Conservation (phyloP, 2,113 vertebrate genomes). For the Cnemophilus loriae region DNA sequence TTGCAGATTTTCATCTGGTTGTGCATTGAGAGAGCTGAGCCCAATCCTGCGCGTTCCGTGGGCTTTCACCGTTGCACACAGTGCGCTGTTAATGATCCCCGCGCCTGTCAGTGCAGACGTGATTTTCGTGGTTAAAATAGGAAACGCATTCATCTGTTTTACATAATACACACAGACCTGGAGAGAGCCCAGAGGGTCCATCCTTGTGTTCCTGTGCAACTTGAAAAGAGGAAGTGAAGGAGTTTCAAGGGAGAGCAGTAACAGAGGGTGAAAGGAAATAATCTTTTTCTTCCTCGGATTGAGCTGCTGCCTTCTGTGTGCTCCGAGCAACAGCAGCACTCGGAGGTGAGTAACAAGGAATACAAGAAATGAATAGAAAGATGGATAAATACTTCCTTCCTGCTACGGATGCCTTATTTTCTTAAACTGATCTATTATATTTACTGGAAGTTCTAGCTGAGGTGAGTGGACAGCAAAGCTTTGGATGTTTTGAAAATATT, state of each 20-base stretch:
- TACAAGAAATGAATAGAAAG: not conserved
- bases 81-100: not conserved
- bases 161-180: conserved; percentile 26
- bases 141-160: not conserved
- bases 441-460: not conserved
- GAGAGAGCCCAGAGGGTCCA: not conserved
- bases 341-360: conserved; percentile 24
- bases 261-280: not conserved
- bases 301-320: not conserved
- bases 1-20: conserved; percentile 41
- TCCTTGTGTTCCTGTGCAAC: not conserved
- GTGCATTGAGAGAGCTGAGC: conserved; percentile 2
- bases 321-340: not conserved
- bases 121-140: conserved; percentile 15
- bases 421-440: not conserved
- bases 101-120: not conserved
- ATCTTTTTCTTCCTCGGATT: not conserved
- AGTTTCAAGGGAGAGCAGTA: not conserved
- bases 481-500: not conserved
- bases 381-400: not conserved
- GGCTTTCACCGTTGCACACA: conserved; percentile 16
- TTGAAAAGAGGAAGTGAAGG: not conserved
- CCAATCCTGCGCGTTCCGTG: not conserved
- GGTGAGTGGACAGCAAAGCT: not conserved
- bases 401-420: not conserved